Evolutionary conservation across 1,140 invertebrate genomes (phyloP).

Genomic region (Nymphalis io): DNA sequence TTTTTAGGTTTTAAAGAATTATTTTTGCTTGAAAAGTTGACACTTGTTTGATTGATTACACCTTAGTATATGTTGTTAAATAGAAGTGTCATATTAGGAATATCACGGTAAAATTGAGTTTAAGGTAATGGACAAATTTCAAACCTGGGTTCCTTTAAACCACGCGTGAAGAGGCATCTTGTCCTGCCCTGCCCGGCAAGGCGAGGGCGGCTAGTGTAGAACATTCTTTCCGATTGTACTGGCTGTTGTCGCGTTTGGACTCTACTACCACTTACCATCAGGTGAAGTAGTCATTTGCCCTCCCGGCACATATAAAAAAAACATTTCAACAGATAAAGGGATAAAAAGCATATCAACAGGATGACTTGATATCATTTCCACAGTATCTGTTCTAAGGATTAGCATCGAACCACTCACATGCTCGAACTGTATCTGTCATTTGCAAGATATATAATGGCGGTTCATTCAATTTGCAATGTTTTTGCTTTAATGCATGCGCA

Average conservation of each 20-base stretch:
- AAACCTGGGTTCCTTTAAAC: too few species aligned
- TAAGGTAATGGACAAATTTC: not conserved
- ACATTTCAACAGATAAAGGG: too few species aligned
- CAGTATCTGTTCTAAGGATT: not conserved
- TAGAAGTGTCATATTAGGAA: not conserved
- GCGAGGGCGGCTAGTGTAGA: too few species aligned
- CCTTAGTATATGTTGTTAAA: not conserved
- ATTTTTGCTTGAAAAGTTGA: constrained; percentile 2
- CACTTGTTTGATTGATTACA: constrained; percentile 6
- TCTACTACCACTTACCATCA: too few species aligned
- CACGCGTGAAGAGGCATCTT: too few species aligned
- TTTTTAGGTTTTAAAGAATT: constrained; percentile 1
- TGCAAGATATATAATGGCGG: constrained; percentile 18
- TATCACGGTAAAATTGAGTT: not conserved
- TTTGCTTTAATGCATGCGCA: constrained; percentile 24
- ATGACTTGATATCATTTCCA: not conserved
- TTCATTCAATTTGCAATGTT: constrained; percentile 26
- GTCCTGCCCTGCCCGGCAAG: too few species aligned
- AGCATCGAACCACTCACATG: not conserved
- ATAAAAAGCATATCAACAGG: not conserved
- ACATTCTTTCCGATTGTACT: too few species aligned
- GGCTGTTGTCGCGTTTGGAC: too few species aligned
- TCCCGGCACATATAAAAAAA: too few species aligned
- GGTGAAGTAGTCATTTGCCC: too few species aligned
- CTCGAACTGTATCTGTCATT: constrained; percentile 22